Conservation (phyloP, 2,888 invertebrate genomes). For the Philhelius pedissequus region DNA sequence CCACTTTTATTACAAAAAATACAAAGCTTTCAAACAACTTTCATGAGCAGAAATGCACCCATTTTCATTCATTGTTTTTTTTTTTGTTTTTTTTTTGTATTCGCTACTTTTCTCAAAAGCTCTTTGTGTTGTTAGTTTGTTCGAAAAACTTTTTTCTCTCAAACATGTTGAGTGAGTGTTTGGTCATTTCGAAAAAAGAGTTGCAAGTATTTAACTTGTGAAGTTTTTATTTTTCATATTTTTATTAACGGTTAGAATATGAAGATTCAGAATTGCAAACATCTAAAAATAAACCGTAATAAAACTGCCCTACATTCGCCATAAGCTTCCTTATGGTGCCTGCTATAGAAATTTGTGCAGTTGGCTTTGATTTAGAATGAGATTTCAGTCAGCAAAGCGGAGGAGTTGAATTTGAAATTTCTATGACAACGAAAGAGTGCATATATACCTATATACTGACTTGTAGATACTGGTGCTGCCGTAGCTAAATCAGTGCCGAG, state of each 20-base stretch:
- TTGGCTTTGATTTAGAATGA: background rate
- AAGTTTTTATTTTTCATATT: too few species aligned
- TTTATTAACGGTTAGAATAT: too few species aligned
- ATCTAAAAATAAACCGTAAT: slow-evolving; percentile 40
- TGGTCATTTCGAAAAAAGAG: slow-evolving; percentile 5
- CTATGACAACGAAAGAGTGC: background rate
- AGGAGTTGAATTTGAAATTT: slow-evolving; percentile 31
- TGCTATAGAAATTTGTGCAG: background rate
- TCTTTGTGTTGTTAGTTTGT: slow-evolving; percentile 22
- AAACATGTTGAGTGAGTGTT: slow-evolving; percentile 38
- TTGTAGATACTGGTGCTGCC: background rate
- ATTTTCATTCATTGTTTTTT: background rate
- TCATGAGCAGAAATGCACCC: background rate
- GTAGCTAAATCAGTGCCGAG: slow-evolving; percentile 30
- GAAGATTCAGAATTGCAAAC: background rate
- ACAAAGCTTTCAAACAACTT: slow-evolving; percentile 19
- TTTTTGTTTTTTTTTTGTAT: background rate
- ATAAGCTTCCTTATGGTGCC: background rate
- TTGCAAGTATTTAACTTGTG: too few species aligned
- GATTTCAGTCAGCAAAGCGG: background rate
- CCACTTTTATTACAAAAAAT: background rate
- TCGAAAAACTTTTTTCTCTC: slow-evolving; percentile 23
- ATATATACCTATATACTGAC: background rate
- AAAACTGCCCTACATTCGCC: slow-evolving; percentile 46
- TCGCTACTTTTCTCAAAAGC: slow-evolving; percentile 23